phyloP scores from a whole-genome alignment of 2,113 vertebrate genomes.

The Neodontobutis hainanensis region DNA sequence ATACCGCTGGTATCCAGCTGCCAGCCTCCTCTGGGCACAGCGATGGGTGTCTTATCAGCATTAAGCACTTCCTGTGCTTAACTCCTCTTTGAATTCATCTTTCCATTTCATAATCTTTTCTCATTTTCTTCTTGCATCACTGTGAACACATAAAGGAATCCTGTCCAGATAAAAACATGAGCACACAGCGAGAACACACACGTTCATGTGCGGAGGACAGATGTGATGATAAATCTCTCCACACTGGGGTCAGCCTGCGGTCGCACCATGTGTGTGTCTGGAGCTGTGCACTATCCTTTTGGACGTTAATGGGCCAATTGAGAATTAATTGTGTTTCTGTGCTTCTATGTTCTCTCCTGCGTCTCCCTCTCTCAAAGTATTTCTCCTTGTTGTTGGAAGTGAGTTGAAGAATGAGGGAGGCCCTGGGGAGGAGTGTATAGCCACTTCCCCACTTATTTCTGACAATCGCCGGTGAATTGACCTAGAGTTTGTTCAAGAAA shows the following conservation, averaged over 20 bases:
- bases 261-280: conserved; percentile 35
- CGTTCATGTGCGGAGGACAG: conserved; percentile 53
- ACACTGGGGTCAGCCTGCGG: conserved; percentile 56
- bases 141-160: conserved; percentile 30
- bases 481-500: not conserved
- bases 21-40: conserved; percentile 4
- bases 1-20: not conserved
- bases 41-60: conserved; percentile 38
- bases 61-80: conserved; percentile 51
- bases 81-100: conserved; percentile 26
- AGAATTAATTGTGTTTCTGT: conserved; percentile 58
- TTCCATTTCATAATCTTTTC: conserved; percentile 7
- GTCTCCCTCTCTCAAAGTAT: conserved; percentile 45
- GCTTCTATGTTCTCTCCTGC: conserved; percentile 33
- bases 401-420: conserved; percentile 57
- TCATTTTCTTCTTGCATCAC: conserved; percentile 33
- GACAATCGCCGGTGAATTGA: not conserved
- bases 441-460: not conserved
- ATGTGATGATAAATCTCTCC: conserved; percentile 65
- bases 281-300: conserved; percentile 43
- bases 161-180: conserved; percentile 50
- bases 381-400: conserved; percentile 34
- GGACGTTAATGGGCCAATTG: conserved; percentile 49
- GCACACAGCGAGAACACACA: conserved; percentile 54
- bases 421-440: conserved; percentile 5